phyloP scores from a whole-genome alignment of 2,888 invertebrate species.

The Dione vanillae region DNA sequence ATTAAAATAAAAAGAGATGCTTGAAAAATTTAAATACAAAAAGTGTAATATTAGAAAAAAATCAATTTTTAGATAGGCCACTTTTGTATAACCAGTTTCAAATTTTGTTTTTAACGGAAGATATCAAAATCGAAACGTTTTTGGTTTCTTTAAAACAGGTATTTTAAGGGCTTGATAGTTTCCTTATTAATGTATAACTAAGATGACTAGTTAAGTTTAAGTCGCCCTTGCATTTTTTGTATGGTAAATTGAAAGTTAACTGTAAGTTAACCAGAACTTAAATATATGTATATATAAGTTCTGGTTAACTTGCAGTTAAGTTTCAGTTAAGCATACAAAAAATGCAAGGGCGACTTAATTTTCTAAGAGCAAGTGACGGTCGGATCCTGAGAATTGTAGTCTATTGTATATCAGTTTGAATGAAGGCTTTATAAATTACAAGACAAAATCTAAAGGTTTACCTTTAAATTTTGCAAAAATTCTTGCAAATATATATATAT shows the following conservation, averaged over 20 bases:
- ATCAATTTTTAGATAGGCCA: background rate
- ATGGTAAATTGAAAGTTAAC: too few species aligned
- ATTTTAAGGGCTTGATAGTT: background rate
- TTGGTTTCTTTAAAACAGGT: background rate
- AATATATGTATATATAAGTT: too few species aligned
- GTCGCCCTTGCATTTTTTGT: too few species aligned
- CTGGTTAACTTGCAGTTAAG: too few species aligned
- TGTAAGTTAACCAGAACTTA: too few species aligned
- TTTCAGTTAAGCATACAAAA: too few species aligned
- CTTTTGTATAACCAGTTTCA: background rate
- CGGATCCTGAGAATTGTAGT: conserved; percentile 1
- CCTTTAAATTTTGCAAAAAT: too few species aligned
- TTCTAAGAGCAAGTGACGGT: background rate
- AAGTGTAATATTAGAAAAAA: too few species aligned
- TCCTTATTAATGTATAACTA: background rate
- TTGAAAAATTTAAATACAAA: too few species aligned
- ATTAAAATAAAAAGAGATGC: too few species aligned
- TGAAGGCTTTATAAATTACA: conserved; percentile 7
- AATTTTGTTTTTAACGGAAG: conserved; percentile 5
- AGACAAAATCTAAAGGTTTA: background rate
- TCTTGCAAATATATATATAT: too few species aligned
- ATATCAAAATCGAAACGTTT: background rate
- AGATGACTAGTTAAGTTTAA: too few species aligned
- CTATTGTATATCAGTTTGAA: background rate
- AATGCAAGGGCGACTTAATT: conserved; percentile 2